These are phyloP conservation scores for Rostratula benghalensis DNA, from an alignment of 2,113 vertebrate genomes.

Conservation along the genomic window DNA sequence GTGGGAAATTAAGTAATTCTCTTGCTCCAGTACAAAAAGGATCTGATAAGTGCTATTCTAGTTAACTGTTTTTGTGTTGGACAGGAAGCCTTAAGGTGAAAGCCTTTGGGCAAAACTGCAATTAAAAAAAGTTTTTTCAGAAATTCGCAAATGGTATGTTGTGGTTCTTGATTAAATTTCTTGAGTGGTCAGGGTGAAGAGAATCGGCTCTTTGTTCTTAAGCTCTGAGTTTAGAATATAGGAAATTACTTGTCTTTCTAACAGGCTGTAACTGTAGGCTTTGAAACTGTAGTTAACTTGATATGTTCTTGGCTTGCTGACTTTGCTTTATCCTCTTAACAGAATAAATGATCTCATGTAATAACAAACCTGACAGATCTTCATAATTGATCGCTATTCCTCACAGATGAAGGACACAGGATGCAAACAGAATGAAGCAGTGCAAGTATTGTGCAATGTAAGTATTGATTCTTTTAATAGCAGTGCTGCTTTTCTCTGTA, in stretches of 20 bases:
- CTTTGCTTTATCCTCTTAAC: constrained; percentile 44
- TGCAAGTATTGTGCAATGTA: not conserved
- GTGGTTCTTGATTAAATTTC: not conserved
- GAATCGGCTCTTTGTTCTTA: not conserved
- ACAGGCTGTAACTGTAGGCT: not conserved
- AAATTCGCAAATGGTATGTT: not conserved
- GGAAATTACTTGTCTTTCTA: not conserved
- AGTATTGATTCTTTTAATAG: constrained; percentile 55
- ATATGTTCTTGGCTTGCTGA: constrained; percentile 41
- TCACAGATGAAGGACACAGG: constrained; percentile 41
- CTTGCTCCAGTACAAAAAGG: not conserved
- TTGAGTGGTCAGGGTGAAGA: not conserved
- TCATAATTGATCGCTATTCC: constrained; percentile 46
- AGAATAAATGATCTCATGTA: constrained; percentile 49
- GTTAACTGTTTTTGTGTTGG: not conserved
- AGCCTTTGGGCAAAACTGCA: not conserved
- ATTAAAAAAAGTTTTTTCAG: not conserved
- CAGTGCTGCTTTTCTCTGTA: not conserved
- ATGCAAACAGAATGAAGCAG: constrained; percentile 22
- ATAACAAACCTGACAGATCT: constrained; percentile 42
- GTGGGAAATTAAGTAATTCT: not conserved
- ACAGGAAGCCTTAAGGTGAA: not conserved
- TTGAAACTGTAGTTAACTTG: not conserved
- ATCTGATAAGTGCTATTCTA: not conserved
- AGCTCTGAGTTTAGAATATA: not conserved